These are phyloP conservation scores for Rhamphomyia laevipes DNA, from an alignment of 2,888 invertebrate species.

Conservation along the genomic window DNA sequence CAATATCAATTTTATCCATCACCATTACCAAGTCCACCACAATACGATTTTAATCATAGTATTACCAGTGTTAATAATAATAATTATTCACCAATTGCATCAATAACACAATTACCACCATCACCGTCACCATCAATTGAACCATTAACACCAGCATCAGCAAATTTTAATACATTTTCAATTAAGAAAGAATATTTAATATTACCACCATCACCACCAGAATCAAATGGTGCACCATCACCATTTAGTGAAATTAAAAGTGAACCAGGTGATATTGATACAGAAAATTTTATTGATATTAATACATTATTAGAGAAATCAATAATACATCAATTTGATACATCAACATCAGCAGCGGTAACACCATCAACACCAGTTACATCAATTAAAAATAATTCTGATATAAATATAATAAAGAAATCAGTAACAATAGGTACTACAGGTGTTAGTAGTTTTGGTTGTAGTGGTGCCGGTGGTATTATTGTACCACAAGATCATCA, in stretches of 20 bases:
- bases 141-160: conserved; percentile 13
- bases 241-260: conserved; percentile 35
- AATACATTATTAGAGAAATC: conserved; percentile 26
- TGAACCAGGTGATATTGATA: conserved; percentile 34
- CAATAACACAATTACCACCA: conserved; percentile 14
- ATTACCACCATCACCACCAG: conserved; percentile 48
- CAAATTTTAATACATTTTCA: conserved; percentile 23
- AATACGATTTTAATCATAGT: conserved; percentile 21
- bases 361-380: conserved; percentile 6
- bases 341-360: conserved; percentile 18
- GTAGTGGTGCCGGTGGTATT: too few species aligned
- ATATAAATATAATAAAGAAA: conserved; percentile 10
- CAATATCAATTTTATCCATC: conserved; percentile 25
- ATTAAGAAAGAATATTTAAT: conserved; percentile 41
- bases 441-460: too few species aligned
- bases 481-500: conserved; percentile 49
- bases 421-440: conserved; percentile 14
- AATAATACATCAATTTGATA: conserved; percentile 12
- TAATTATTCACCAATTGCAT: background rate
- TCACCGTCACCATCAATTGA: conserved; percentile 34
- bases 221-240: conserved; percentile 44
- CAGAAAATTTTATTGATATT: conserved; percentile 31
- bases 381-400: too few species aligned
- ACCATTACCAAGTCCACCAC: conserved; percentile 32
- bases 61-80: background rate